Evolutionary conservation across 2,113 vertebrate genomes (phyloP).

Genomic region (Salvelinus sp.): DNA sequence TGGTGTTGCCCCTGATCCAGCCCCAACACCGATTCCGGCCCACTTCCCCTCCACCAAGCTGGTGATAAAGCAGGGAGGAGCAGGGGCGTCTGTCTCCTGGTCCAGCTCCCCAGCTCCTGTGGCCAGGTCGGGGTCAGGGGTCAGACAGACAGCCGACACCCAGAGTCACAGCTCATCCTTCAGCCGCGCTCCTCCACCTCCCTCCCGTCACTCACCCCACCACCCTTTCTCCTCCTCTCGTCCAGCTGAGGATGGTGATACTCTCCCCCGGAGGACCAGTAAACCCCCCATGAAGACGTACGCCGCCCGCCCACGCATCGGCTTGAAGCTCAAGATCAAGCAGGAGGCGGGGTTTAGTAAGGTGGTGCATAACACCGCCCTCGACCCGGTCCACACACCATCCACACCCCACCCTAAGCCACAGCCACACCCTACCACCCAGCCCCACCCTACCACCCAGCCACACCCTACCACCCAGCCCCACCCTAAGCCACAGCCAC

Average conservation of each 20-base stretch:
- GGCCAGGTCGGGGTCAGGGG: neutral
- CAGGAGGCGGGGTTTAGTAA: slow-evolving; percentile 91
- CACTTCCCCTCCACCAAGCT: slow-evolving; percentile 83
- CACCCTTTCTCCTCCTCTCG: slow-evolving; percentile 35
- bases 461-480: too few relatives aligned
- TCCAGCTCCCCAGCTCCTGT: slow-evolving; percentile 72
- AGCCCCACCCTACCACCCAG: too few relatives aligned
- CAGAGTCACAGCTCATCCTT: slow-evolving; percentile 48
- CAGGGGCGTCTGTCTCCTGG: slow-evolving; percentile 86
- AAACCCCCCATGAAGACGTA: slow-evolving; percentile 93
- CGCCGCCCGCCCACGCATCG: slow-evolving; percentile 88
- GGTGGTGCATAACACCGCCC: slow-evolving; percentile 91
- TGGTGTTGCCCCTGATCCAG: neutral
- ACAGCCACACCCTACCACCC: slow-evolving; percentile 17
- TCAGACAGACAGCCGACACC: slow-evolving; percentile 40
- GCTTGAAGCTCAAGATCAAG: slow-evolving; percentile 93
- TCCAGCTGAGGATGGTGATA: slow-evolving; percentile 75
- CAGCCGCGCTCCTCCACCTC: slow-evolving; percentile 42
- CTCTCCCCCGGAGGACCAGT: slow-evolving; percentile 82
- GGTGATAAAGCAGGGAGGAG: slow-evolving; percentile 88
- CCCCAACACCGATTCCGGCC: slow-evolving; percentile 12
- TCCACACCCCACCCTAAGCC: slow-evolving; percentile 24
- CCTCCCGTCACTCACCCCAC: slow-evolving; percentile 42
- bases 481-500: too few relatives aligned
- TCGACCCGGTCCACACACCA: slow-evolving; percentile 85